Evolutionary conservation across 2,797 vertebrate genomes (phyloP).

Genomic region (Synaphobranchus kaupii): DNA sequence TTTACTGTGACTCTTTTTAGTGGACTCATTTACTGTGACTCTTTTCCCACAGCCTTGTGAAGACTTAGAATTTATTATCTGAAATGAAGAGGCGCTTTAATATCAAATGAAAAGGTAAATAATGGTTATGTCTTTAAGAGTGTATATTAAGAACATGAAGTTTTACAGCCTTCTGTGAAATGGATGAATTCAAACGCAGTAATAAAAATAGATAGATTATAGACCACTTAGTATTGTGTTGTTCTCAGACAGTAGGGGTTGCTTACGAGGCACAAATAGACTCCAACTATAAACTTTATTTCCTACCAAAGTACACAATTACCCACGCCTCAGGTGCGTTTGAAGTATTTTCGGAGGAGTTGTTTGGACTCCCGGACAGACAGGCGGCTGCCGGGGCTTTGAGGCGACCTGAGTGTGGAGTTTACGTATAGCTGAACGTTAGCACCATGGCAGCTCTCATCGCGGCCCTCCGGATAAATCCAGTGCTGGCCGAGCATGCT

Average conservation of each 20-base stretch:
- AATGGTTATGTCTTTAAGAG: too few species aligned
- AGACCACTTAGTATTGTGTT: background rate
- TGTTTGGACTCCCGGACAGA: background rate
- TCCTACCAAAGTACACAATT: background rate
- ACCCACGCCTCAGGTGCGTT: background rate
- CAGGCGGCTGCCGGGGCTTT: background rate
- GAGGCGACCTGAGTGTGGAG: background rate
- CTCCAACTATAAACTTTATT: background rate
- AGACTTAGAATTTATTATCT: background rate
- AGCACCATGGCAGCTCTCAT: constrained; percentile 2
- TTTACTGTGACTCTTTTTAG: too few species aligned
- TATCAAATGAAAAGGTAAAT: background rate
- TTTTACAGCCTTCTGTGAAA: background rate
- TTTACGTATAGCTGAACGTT: constrained; percentile 30
- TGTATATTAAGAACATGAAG: too few species aligned
- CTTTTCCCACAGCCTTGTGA: background rate
- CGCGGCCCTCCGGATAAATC: constrained; percentile 8
- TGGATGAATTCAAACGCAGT: background rate
- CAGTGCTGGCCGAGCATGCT: background rate
- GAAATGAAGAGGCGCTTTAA: background rate
- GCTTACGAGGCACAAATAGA: background rate
- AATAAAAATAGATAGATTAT: background rate
- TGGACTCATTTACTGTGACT: too few species aligned
- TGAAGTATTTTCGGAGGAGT: background rate
- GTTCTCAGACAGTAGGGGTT: background rate